Evolutionary conservation across 2,888 invertebrate genomes (phyloP), one percentile per base, ranked within the genome.

Genomic region (Melanophora roralis): DNA sequence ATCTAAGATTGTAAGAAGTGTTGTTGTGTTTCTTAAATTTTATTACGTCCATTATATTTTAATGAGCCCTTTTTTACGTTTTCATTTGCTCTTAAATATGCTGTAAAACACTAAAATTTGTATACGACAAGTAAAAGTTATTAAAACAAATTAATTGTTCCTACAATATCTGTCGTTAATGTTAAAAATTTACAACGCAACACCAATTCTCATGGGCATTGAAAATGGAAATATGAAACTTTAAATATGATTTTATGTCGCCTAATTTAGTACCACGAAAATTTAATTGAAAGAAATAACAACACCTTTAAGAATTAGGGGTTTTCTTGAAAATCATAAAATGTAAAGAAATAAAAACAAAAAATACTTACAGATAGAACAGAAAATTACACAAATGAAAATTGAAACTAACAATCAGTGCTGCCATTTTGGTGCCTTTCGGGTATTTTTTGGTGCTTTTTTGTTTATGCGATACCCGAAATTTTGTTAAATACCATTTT

Each of bases 111-210:
- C 64, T 69, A 62, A 69, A 76, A 57, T 69, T 62, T 76, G 40
- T 64, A 67, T n/a, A n/a, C n/a, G n/a, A 69, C 69, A 69, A 76
- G 69, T 69, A 71, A 77, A 77, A 64, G 69, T 78, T 74, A 78
- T 78, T 79, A 79, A 64, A 79, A 27, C 59, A 74, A 79, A 53
- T 40, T 79, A 79, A 79, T 79, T 79, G 79, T 72, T 60, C 47
- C 57, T 23, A 69, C 69, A 69, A 19, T 38, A 49, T 36, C 57
- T 38, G 23, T 43, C 12, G 32, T 47, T 19, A 47, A 11, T 40
- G 43, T 71, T 76, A 57, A 55, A 69, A 76, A 64, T 71, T 77
- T 55, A 71, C 49, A 69, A 51, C 59, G 45, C 49, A 73, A 65
- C 53, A 60, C 59, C 14, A 53, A 34, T 23, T 53, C 64, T 5